Conservation (phyloP, 2,797 vertebrate genomes). For the Gymnopithys bicolor region DNA sequence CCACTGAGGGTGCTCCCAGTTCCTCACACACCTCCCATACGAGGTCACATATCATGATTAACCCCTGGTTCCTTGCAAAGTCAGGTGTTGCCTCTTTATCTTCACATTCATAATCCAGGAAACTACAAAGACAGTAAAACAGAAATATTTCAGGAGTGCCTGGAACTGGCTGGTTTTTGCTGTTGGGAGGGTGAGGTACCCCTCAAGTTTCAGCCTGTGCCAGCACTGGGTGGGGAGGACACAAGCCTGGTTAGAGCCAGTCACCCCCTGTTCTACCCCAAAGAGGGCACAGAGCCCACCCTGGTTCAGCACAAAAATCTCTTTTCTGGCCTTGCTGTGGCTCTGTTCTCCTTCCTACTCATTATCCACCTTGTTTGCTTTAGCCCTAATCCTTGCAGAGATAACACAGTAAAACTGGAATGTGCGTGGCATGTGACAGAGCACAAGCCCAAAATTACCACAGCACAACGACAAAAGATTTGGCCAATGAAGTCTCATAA, state of each 20-base stretch:
- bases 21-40: constrained; percentile 67
- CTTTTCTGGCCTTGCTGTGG: neutral
- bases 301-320: neutral
- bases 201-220: neutral
- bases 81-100: constrained; percentile 70
- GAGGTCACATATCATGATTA: constrained; percentile 46
- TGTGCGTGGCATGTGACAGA: neutral
- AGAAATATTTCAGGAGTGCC: constrained; percentile 62
- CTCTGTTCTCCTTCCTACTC: neutral
- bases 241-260: neutral
- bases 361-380: neutral
- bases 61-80: constrained; percentile 74
- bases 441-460: neutral
- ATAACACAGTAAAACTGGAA: neutral
- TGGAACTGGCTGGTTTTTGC: constrained; percentile 73
- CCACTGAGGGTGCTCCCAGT: constrained; percentile 62
- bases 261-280: neutral
- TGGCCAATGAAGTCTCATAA: neutral
- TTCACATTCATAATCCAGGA: constrained; percentile 58
- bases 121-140: constrained; percentile 40
- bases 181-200: constrained; percentile 63
- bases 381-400: neutral
- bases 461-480: neutral
- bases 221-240: neutral
- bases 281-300: neutral